A percentile compares a stretch with the other conserved stretches of the same genome.
phyloP scores from a whole-genome alignment of 2,113 vertebrate species.

The Clarias magur region DNA sequence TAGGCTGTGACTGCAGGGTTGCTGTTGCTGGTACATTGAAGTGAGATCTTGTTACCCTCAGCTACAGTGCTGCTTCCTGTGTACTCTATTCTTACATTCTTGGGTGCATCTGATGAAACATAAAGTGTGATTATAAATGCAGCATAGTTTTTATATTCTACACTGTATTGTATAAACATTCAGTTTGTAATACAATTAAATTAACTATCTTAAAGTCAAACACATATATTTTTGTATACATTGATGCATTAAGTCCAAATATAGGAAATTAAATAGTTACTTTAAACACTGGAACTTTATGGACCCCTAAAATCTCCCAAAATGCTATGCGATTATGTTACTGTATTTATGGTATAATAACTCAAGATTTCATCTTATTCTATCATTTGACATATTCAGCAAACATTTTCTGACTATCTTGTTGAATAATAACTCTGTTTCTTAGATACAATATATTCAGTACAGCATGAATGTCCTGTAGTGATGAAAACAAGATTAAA shows the following conservation, averaged over 20 bases:
- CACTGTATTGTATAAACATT: background rate
- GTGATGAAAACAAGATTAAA: too few relatives aligned
- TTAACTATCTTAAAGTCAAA: background rate
- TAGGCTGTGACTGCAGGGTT: conserved; percentile 28
- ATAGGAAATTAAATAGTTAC: background rate
- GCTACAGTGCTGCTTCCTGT: background rate
- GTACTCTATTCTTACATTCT: conserved; percentile 25
- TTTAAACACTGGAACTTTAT: background rate
- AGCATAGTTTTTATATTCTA: background rate
- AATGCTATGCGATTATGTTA: background rate
- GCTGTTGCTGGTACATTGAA: conserved; percentile 44
- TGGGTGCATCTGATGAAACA: conserved; percentile 49
- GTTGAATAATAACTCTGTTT: background rate
- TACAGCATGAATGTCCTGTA: background rate
- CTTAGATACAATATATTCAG: background rate
- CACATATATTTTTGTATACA: background rate
- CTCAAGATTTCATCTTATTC: background rate
- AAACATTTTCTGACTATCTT: background rate
- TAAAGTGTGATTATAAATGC: background rate
- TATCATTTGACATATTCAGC: background rate
- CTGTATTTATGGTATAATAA: background rate
- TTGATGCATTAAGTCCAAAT: background rate
- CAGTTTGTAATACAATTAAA: background rate
- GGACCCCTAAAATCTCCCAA: background rate
- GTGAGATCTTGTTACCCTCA: conserved; percentile 30